A percentile compares a stretch with the other conserved stretches of the same genome.
Conservation (phyloP, 1,140 invertebrate genomes). For the Archegozetes longisetosus region DNA sequence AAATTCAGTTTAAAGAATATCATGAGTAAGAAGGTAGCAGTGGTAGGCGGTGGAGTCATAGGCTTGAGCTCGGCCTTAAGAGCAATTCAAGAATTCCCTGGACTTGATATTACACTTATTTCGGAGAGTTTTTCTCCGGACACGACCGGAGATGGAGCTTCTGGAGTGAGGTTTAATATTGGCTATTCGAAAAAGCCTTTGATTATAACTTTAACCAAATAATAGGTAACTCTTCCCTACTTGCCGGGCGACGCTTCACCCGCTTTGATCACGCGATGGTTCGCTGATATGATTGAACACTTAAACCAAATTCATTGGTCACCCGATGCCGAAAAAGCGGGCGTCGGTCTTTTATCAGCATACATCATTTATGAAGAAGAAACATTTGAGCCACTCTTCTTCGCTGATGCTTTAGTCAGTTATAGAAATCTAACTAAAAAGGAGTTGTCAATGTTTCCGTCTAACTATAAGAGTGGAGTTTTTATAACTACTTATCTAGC, state of each 20-base stretch:
- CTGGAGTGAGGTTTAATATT: too few relatives aligned
- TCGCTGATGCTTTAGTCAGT: not conserved
- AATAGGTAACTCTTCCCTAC: conserved; percentile 57
- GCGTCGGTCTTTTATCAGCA: not conserved
- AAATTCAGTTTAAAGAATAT: too few relatives aligned
- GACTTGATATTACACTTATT: conserved; percentile 42
- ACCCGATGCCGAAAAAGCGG: not conserved
- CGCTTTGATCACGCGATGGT: conserved; percentile 18
- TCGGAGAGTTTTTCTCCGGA: conserved; percentile 47
- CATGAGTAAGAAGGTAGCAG: too few relatives aligned
- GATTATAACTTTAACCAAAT: too few relatives aligned
- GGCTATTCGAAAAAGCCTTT: too few relatives aligned
- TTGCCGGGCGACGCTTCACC: conserved; percentile 39
- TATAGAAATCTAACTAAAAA: not conserved
- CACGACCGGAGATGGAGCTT: conserved; percentile 58
- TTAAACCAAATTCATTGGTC: not conserved
- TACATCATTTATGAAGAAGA: not conserved
- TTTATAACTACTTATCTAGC: not conserved
- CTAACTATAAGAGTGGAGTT: not conserved
- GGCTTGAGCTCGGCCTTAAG: conserved; percentile 40
- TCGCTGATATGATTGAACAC: not conserved
- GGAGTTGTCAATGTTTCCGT: not conserved
- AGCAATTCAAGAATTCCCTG: conserved; percentile 33
- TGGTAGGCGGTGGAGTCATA: conserved; percentile 45
- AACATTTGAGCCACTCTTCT: not conserved